phyloP scores from a whole-genome alignment of 2,797 vertebrate genomes.

The Prionace glauca region DNA sequence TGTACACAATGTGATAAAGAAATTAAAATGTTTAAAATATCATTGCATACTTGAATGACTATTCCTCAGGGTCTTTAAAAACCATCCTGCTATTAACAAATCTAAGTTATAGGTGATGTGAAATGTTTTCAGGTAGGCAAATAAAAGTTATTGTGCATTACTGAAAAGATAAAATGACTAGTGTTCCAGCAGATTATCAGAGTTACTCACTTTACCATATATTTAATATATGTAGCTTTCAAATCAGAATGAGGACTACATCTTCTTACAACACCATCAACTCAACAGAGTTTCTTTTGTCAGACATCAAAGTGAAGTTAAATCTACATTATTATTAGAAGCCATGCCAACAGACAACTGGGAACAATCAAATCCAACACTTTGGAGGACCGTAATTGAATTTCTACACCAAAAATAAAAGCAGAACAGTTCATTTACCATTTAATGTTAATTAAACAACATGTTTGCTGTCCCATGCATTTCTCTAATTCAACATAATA shows the following conservation, averaged over 20 bases:
- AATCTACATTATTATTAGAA: neutral
- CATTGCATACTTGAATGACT: neutral
- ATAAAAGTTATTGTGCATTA: neutral
- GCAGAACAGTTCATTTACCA: neutral
- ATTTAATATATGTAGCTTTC: neutral
- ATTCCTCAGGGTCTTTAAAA: neutral
- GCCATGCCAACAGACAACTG: neutral
- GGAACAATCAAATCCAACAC: neutral
- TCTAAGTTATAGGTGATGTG: neutral
- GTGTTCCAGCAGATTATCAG: neutral
- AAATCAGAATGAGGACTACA: neutral
- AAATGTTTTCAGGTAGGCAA: neutral
- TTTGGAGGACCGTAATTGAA: neutral
- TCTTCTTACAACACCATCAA: neutral
- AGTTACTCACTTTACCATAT: neutral
- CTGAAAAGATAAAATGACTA: neutral
- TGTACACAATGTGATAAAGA: neutral
- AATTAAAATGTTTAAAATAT: neutral
- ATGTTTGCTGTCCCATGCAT: neutral
- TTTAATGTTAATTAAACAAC: neutral
- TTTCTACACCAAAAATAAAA: neutral
- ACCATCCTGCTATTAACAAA: neutral
- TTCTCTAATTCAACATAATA: neutral
- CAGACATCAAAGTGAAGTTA: conserved; percentile 17
- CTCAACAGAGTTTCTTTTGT: conserved; percentile 10